Percentiles rank a stretch among this genome's conserved stretches.
phyloP scores from a whole-genome alignment of 2,888 invertebrate genomes.

The Agrypnus murinus region DNA sequence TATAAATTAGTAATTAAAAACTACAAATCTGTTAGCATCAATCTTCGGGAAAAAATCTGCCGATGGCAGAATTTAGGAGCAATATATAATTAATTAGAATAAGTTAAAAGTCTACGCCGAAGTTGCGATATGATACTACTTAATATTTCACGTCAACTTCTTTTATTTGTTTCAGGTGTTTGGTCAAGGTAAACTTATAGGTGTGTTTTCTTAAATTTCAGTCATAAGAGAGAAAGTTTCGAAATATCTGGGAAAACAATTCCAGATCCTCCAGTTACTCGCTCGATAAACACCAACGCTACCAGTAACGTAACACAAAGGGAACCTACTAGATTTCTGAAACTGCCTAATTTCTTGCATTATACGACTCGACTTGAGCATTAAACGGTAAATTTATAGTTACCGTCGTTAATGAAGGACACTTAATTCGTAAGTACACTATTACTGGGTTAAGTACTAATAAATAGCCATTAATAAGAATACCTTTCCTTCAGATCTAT shows the following conservation, averaged over 20 bases:
- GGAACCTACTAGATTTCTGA: slow-evolving; percentile 15
- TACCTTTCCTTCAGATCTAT: slow-evolving; percentile 39
- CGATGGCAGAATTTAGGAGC: neutral
- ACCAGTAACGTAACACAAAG: slow-evolving; percentile 17
- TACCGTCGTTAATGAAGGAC: slow-evolving; percentile 25
- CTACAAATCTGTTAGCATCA: neutral
- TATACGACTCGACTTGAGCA: slow-evolving; percentile 23
- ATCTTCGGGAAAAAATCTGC: neutral
- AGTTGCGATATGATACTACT: neutral
- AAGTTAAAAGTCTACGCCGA: neutral
- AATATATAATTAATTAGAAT: neutral
- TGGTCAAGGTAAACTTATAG: slow-evolving; percentile 12
- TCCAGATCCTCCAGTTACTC: slow-evolving; percentile 14
- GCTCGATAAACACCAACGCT: slow-evolving; percentile 25
- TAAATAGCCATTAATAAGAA: slow-evolving; percentile 49
- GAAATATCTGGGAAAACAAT: slow-evolving; percentile 10
- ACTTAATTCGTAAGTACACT: slow-evolving; percentile 46
- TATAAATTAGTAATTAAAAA: slow-evolving; percentile 6
- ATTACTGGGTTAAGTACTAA: slow-evolving; percentile 42
- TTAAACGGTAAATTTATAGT: slow-evolving; percentile 37
- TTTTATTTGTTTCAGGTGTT: slow-evolving; percentile 9
- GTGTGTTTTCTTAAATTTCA: slow-evolving; percentile 26
- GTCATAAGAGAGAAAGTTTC: slow-evolving; percentile 22
- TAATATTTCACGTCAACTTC: neutral
- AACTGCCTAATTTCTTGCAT: slow-evolving; percentile 18